phyloP scores from a whole-genome alignment of 2,797 vertebrate genomes.

The Aphelocoma californica region DNA sequence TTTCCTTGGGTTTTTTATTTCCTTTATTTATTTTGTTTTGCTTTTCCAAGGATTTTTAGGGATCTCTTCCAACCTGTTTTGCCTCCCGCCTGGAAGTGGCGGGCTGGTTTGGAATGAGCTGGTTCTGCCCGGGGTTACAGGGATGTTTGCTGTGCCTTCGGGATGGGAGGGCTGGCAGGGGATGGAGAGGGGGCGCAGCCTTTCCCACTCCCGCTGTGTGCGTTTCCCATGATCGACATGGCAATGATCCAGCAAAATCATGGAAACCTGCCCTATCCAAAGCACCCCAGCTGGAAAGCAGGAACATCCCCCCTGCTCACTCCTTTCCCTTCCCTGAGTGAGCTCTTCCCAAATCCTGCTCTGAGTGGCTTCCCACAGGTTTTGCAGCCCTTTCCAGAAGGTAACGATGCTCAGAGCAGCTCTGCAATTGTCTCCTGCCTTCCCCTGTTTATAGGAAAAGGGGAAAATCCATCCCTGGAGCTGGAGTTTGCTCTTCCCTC shows the following conservation, averaged over 20 bases:
- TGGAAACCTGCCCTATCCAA: not conserved
- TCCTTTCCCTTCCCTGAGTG: not conserved
- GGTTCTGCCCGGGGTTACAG: not conserved
- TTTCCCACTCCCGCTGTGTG: not conserved
- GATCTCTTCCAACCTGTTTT: not conserved
- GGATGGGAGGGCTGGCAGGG: not conserved
- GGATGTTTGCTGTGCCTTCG: not conserved
- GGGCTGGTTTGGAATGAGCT: not conserved
- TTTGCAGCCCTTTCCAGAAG: not conserved
- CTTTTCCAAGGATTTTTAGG: not conserved
- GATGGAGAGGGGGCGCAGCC: not conserved
- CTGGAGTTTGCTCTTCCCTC: not conserved
- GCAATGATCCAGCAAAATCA: not conserved
- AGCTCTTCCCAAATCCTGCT: not conserved
- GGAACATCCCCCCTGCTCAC: not conserved
- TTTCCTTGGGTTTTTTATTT: not conserved
- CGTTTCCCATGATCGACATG: not conserved
- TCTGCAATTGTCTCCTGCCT: not conserved
- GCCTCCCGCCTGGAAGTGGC: not conserved
- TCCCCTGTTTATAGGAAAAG: not conserved
- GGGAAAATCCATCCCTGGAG: not conserved
- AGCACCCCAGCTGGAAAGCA: not conserved
- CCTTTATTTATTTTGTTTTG: too few species aligned
- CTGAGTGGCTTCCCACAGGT: not conserved
- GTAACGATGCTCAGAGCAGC: rapidly evolving